Base-by-base conservation (phyloP, 1,140 invertebrate genomes). In the Drosophila baimaii region DNA sequence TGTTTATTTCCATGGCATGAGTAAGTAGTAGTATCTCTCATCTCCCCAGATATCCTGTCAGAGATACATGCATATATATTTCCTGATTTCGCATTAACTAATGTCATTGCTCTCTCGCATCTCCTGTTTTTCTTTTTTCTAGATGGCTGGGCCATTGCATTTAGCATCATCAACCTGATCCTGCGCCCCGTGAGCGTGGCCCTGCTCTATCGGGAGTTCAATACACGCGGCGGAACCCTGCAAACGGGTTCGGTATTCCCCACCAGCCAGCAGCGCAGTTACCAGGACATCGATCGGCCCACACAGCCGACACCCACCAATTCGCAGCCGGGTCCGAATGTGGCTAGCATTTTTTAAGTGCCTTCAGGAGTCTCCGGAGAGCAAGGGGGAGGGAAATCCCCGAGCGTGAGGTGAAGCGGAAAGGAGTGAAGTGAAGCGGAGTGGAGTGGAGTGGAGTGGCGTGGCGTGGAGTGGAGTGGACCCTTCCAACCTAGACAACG, bases 241-340 rank as follows among this genome's bases (percentile, higher is more conserved):
- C 81, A 84, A 54, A 79, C 77, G 17, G 90, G 82, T 0, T 89
- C 89, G 8, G 89, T 92, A 2, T 92, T 92, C 44, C 91, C 91
- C 10, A 86, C 89, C 13, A 91, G 65, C 27, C 85, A 91, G 64
- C 91, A 91, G 77, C 66, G 91, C 7, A 92, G 85, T 73, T 92
- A 92, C 51, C 90, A 92, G 79, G 91, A 92, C 54, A 92, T 92
- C 19, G 91, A 92, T 64, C 63, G 91, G 19, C 91, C 90, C 31
- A 89, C 89, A 29, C 90, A 91, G 57, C 89, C 88, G 17, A 90
- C 88, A 51, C 90, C 91, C 12, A 90, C 80, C 23, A 91, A 90
- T 31, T 71, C 88, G 23, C 78, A 90, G 59, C 86, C 88, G 27
- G 90, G 82, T 10, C 91, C 90, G 5, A 91, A 90, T 89, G 90